Conservation (phyloP, 2,888 invertebrate species). For the Ferdinandea cuprea region DNA sequence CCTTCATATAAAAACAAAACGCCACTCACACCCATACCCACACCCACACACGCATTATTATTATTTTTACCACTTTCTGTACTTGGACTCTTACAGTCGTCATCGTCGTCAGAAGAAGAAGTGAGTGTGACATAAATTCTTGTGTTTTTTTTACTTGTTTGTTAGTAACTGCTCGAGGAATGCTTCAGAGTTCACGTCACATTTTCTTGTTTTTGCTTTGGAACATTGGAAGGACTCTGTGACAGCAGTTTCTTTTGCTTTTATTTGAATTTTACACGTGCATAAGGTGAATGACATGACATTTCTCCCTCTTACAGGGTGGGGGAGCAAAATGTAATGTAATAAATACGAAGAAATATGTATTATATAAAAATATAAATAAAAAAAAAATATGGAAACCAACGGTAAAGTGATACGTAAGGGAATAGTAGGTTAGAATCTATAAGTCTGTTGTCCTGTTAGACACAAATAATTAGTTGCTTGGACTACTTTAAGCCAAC, state of each 20-base stretch:
- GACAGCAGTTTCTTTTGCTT: constrained; percentile 33
- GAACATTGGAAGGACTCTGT: constrained; percentile 16
- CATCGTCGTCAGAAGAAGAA: not conserved
- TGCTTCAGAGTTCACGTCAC: constrained; percentile 44
- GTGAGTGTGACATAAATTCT: constrained; percentile 61
- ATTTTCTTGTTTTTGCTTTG: constrained; percentile 19
- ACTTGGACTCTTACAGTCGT: constrained; percentile 38
- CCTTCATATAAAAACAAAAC: constrained; percentile 24
- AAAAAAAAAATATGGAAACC: constrained; percentile 3
- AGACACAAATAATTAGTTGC: constrained; percentile 76
- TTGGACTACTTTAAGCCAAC: constrained; percentile 77
- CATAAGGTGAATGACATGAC: constrained; percentile 63
- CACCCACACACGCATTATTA: constrained; percentile 11
- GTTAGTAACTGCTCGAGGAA: constrained; percentile 22
- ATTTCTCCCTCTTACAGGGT: not conserved
- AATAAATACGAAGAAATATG: constrained; percentile 25
- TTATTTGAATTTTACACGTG: constrained; percentile 42
- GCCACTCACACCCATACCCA: constrained; percentile 12
- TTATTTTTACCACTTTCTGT: constrained; percentile 15
- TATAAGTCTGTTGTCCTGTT: constrained; percentile 47
- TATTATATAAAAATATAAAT: constrained; percentile 39
- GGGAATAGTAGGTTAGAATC: not conserved
- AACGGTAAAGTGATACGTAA: constrained; percentile 4
- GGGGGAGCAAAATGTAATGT: too few species aligned
- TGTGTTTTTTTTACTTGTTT: constrained; percentile 36